These are phyloP conservation scores for Willowsia nigromaculata DNA, from an alignment of 2,888 invertebrate species.

Conservation along the genomic window DNA sequence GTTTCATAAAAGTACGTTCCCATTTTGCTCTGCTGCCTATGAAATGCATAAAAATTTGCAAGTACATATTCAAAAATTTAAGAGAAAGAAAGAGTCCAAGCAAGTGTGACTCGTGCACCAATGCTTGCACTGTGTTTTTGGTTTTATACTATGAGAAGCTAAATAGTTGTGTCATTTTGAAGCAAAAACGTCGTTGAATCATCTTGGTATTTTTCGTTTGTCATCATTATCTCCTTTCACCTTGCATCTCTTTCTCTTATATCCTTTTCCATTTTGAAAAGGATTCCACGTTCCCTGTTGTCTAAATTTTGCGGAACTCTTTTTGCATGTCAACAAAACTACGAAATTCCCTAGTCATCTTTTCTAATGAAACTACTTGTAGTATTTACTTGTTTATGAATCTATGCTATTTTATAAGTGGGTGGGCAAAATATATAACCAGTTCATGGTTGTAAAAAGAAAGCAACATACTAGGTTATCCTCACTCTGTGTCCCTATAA, in stretches of 20 bases:
- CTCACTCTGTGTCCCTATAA: neutral
- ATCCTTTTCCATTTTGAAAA: neutral
- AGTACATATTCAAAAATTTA: too few species aligned
- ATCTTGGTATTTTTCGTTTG: slow-evolving; percentile 27
- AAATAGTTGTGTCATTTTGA: neutral
- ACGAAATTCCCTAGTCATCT: neutral
- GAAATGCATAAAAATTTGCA: too few species aligned
- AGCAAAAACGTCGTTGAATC: neutral
- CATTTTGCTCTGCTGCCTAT: too few species aligned
- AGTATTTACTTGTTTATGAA: slow-evolving; percentile 32
- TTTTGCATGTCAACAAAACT: neutral
- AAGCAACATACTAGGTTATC: too few species aligned
- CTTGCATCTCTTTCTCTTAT: neutral
- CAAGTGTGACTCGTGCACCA: too few species aligned
- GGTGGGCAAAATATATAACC: slow-evolving; percentile 38
- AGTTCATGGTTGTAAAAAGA: too few species aligned
- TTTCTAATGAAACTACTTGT: neutral
- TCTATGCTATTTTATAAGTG: slow-evolving; percentile 20
- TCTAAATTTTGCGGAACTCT: neutral
- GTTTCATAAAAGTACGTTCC: too few species aligned
- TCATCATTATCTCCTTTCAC: slow-evolving; percentile 51
- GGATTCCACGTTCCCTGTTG: neutral
- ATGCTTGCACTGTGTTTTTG: too few species aligned
- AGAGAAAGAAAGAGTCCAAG: too few species aligned
- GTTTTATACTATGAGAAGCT: too few species aligned